Evolutionary conservation across 2,888 invertebrate species (phyloP), one percentile per base, ranked within the genome.

Genomic region (Meliscaeva auricollis): DNA sequence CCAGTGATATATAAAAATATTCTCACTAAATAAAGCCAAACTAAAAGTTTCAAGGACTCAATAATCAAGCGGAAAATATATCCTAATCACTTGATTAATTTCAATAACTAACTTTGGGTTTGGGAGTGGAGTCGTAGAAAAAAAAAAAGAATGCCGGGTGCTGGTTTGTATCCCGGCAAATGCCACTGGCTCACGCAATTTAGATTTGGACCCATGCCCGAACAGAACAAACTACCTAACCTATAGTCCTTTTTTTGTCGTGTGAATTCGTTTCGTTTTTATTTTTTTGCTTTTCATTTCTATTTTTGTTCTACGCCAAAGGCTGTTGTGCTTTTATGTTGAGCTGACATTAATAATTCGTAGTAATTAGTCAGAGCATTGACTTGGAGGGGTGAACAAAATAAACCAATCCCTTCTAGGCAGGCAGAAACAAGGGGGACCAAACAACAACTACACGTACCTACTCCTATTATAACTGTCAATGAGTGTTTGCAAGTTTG

Each of bases 11-110:
- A 38, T 22, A 41, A 56, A 32, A 38, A 60, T 8, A 64, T 3
- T 0, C 8, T 32, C 3, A 56, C 11, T 13, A 15, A 60, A 38
- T 54, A 32, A 66, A 78, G 62, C 13, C 22, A n/a, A 54, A 22
- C 66, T 17, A 30, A 66, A 62, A 76, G 50, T 72, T 70, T 66
- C 75, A 83, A 66, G 70, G 64, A 66, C 64, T 56, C 75, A 66
- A 68, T 66, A 76, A 76, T 76, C 20, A 44, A 48, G 54, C 46
- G 35, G 50, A 72, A 74, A 83, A 69, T 62, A 58, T 64, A 64
- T 66, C 66, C 68, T 84, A 78, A 79, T 70, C 69, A 79, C 75
- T 75, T 84, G 79, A 79, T 79, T 84, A 79, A 75, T 84, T 84
- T 76, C 79, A 76, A 84, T 84, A 79, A 79, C 62, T 46, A 22